Conservation (phyloP, 2,888 invertebrate species). For the Andrena hattorfiana region DNA sequence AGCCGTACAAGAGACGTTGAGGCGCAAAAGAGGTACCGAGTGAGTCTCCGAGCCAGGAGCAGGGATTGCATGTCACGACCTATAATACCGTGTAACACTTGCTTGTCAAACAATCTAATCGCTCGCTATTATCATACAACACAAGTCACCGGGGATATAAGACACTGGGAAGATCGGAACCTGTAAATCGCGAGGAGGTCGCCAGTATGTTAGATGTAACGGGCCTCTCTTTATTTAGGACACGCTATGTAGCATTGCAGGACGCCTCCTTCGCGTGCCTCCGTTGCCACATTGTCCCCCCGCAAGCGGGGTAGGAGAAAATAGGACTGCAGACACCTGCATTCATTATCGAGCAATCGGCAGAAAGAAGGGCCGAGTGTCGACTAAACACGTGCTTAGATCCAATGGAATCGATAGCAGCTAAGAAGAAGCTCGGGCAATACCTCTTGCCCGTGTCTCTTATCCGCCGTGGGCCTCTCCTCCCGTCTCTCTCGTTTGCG, state of each 20-base stretch:
- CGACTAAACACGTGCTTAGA: conserved; percentile 55
- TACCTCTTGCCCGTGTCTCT: conserved; percentile 28
- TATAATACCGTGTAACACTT: conserved; percentile 52
- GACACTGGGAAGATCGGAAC: conserved; percentile 14
- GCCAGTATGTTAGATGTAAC: conserved; percentile 39
- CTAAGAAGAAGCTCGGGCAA: conserved; percentile 50
- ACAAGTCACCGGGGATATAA: conserved; percentile 42
- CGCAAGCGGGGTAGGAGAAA: conserved; percentile 2
- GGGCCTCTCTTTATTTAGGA: conserved; percentile 46
- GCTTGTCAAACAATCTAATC: conserved; percentile 62
- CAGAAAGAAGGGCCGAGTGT: conserved; percentile 45
- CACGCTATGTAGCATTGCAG: conserved; percentile 12
- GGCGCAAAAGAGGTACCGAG: conserved; percentile 53
- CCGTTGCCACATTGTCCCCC: conserved; percentile 25
- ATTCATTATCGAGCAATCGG: conserved; percentile 63
- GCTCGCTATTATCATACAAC: conserved; percentile 53
- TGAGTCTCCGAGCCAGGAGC: conserved; percentile 44
- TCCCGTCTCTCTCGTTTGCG: background rate
- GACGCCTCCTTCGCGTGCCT: conserved; percentile 15
- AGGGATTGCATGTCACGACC: conserved; percentile 53
- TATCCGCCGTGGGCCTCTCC: conserved; percentile 20
- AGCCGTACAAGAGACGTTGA: conserved; percentile 35
- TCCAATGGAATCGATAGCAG: conserved; percentile 54
- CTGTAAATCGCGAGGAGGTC: conserved; percentile 43
- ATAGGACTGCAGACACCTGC: conserved; percentile 31